Evolutionary conservation across 92 coral and sea anemone genomes (phyloP), one percentile per base, ranked within the genome.

Genomic region (Scolanthus callimorphus): DNA sequence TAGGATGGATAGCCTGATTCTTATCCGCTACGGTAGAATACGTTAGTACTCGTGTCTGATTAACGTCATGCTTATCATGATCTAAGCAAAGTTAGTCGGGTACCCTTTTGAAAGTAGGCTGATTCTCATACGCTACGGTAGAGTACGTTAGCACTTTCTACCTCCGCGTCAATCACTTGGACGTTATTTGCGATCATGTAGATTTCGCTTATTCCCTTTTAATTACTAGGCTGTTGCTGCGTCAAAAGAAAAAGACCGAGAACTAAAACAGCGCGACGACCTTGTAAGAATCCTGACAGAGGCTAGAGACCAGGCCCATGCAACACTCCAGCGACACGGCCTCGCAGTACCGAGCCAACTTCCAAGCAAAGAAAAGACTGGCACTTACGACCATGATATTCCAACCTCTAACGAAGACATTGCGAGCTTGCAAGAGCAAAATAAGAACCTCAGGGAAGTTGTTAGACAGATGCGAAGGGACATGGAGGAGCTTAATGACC

Each of bases 401-500:
- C 11, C 23, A 11, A 4, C 4, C 4, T 11, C 52, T 46, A 21
- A 46, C 17, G 84, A 83, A 25, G 68, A 64, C 29, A 43, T 69
- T 30, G 64, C 62, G 52, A 37, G 53, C 39, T 41, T 72, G 20
- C 79, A 73, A 53, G 69, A 19, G 47, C 98, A 84, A 71, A 92
- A 88, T 60, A 69, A 63, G 37, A 82, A 71, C 57, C 71, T 92
- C 57, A 68, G 91, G 65, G 90, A 50, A 34, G 86, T 88, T 43
- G 78, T 92, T 45, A 73, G 88, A 49, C 98, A 92, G 63, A 92
- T 92, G 98, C 80, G 98, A 23, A 74, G 83, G 11, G 94, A 92
- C 46, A 88, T 92, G 96, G 96, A 92, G 59, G 89, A 84, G 29
- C 80, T 92, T 31, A 84, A 79, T 49, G 79, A 69, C 57, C 90